These are phyloP conservation scores for Drosophila tanythrix DNA, from an alignment of 2,888 invertebrate species.

Conservation along the genomic window DNA sequence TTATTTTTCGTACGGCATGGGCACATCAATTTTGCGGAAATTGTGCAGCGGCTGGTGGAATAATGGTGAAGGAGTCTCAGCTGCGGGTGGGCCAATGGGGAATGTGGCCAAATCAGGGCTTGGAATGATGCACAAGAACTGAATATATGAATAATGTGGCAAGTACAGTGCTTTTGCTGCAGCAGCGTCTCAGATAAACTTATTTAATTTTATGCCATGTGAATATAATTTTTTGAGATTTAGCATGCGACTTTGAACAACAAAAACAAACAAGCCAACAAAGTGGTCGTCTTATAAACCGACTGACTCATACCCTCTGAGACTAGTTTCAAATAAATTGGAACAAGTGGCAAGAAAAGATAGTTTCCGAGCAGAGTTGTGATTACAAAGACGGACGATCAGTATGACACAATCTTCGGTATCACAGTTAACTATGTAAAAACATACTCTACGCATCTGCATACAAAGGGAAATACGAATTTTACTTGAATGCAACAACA, in stretches of 20 bases:
- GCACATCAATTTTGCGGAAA: slow-evolving; percentile 73
- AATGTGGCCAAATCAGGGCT: slow-evolving; percentile 53
- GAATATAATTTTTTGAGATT: slow-evolving; percentile 35
- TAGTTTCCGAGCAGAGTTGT: not conserved
- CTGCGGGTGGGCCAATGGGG: slow-evolving; percentile 23
- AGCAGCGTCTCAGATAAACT: slow-evolving; percentile 36
- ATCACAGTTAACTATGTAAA: slow-evolving; percentile 11
- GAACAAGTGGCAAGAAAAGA: not conserved
- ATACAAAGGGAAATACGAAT: slow-evolving; percentile 44
- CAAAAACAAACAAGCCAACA: not conserved
- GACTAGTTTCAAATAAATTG: not conserved
- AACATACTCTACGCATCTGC: not conserved
- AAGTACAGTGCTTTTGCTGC: slow-evolving; percentile 33
- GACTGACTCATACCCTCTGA: not conserved
- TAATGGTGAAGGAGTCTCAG: slow-evolving; percentile 48
- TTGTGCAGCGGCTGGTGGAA: slow-evolving; percentile 60
- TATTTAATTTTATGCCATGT: slow-evolving; percentile 31
- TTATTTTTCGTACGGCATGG: slow-evolving; percentile 31
- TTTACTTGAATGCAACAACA: slow-evolving; percentile 58
- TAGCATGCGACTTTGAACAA: slow-evolving; percentile 48
- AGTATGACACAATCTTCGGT: not conserved
- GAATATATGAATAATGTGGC: slow-evolving; percentile 64
- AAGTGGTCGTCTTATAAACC: not conserved
- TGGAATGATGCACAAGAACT: slow-evolving; percentile 48
- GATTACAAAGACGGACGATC: not conserved